These are phyloP conservation scores for Tetranychus truncatus DNA, from an alignment of 2,888 invertebrate species.

Conservation along the genomic window DNA sequence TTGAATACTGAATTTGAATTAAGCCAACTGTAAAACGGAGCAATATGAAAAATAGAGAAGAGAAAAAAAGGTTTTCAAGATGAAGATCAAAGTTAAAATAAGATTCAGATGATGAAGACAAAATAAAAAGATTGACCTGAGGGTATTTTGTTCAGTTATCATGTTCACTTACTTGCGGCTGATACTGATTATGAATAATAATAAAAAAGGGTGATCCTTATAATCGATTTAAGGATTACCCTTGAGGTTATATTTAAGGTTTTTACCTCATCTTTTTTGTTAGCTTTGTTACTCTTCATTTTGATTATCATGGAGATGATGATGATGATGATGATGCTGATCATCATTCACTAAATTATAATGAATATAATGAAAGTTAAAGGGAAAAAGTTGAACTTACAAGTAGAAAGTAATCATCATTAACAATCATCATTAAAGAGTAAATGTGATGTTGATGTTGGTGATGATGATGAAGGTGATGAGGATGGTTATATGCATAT, in stretches of 20 bases:
- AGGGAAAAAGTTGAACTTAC: neutral
- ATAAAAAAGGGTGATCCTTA: neutral
- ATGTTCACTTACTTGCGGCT: neutral
- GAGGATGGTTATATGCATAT: neutral
- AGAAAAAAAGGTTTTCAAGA: neutral
- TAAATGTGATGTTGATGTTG: neutral
- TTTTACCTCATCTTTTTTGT: neutral
- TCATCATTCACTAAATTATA: neutral
- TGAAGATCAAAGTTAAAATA: neutral
- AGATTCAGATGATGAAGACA: neutral
- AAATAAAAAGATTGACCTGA: neutral
- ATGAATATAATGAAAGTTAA: neutral
- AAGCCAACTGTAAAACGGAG: neutral
- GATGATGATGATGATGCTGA: neutral
- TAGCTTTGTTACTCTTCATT: neutral
- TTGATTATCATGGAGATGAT: neutral
- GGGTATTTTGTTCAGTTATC: neutral
- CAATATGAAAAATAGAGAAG: neutral
- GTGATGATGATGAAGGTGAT: neutral
- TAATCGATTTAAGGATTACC: slow-evolving; percentile 1
- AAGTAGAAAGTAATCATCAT: neutral
- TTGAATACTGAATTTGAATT: neutral
- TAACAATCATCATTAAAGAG: neutral
- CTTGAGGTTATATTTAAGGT: neutral
- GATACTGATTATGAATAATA: neutral